These are phyloP conservation scores for Gnatocerus cornutus DNA, from an alignment of 2,888 invertebrate genomes.

Conservation along the genomic window DNA sequence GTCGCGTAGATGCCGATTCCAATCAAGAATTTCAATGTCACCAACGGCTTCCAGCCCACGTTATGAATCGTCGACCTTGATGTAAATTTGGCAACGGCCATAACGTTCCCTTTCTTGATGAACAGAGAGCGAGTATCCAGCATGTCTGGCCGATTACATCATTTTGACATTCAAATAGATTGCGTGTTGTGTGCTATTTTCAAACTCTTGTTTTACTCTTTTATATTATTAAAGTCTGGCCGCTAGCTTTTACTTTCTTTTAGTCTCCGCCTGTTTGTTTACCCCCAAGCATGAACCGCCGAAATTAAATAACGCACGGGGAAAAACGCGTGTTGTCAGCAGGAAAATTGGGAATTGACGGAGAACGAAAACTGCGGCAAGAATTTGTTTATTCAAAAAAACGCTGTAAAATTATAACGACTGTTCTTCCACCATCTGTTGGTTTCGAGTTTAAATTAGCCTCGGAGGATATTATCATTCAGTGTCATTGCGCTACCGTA, in stretches of 20 bases:
- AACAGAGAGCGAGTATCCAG: slow-evolving; percentile 38
- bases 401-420: too few relatives aligned
- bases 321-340: too few relatives aligned
- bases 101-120: slow-evolving; percentile 50
- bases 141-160: slow-evolving; percentile 56
- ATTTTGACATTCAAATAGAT: slow-evolving; percentile 55
- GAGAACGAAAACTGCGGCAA: too few relatives aligned
- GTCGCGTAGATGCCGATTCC: slow-evolving; percentile 11
- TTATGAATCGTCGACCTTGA: slow-evolving; percentile 55
- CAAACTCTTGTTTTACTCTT: slow-evolving; percentile 35
- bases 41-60: slow-evolving; percentile 16
- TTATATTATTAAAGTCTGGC: slow-evolving; percentile 40
- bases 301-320: slow-evolving; percentile 34
- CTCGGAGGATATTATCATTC: not conserved
- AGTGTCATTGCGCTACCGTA: slow-evolving; percentile 25
- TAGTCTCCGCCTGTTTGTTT: slow-evolving; percentile 34
- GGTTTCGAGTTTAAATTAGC: too few relatives aligned
- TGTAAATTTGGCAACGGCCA: slow-evolving; percentile 56
- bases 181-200: slow-evolving; percentile 45
- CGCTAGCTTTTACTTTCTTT: slow-evolving; percentile 46
- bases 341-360: too few relatives aligned
- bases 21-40: too few relatives aligned
- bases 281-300: slow-evolving; percentile 41
- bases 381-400: too few relatives aligned
- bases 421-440: too few relatives aligned